These are phyloP conservation scores for Ptychobarbus kaznakovi DNA, from an alignment of 2,797 vertebrate genomes.

Conservation along the genomic window DNA sequence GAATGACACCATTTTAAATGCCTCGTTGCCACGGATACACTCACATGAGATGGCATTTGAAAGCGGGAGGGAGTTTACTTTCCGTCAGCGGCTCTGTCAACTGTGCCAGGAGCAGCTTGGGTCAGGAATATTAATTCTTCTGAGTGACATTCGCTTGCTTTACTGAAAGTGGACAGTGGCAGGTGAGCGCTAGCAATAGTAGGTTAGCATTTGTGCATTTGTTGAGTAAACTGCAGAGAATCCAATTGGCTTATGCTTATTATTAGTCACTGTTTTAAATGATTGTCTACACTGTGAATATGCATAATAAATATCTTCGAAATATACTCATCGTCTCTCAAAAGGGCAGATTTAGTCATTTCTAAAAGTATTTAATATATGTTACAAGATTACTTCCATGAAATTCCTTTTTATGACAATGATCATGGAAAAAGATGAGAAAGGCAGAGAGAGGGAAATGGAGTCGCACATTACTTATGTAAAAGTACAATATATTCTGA, in stretches of 20 bases:
- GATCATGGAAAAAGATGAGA: background rate
- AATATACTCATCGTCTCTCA: background rate
- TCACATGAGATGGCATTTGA: slow-evolving; percentile 6
- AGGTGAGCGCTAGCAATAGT: background rate
- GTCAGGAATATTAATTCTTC: slow-evolving; percentile 32
- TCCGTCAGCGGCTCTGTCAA: slow-evolving; percentile 22
- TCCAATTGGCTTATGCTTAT: background rate
- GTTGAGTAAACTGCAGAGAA: background rate
- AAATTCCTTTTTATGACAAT: background rate
- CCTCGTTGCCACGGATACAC: slow-evolving; percentile 18
- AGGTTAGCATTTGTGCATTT: background rate
- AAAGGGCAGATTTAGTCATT: background rate
- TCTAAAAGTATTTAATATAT: background rate
- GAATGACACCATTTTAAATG: slow-evolving; percentile 27
- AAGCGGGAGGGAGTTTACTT: slow-evolving; percentile 33
- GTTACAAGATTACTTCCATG: background rate
- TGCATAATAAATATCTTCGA: background rate
- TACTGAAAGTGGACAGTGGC: slow-evolving; percentile 1
- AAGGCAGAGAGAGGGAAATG: background rate
- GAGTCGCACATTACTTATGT: background rate
- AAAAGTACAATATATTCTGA: background rate
- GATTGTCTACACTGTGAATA: background rate
- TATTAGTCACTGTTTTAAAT: background rate
- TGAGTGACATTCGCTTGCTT: background rate
- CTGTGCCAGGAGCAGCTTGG: slow-evolving; percentile 20